phyloP scores from a whole-genome alignment of 1,140 invertebrate genomes.

The Pogonognathellus flavescens region DNA sequence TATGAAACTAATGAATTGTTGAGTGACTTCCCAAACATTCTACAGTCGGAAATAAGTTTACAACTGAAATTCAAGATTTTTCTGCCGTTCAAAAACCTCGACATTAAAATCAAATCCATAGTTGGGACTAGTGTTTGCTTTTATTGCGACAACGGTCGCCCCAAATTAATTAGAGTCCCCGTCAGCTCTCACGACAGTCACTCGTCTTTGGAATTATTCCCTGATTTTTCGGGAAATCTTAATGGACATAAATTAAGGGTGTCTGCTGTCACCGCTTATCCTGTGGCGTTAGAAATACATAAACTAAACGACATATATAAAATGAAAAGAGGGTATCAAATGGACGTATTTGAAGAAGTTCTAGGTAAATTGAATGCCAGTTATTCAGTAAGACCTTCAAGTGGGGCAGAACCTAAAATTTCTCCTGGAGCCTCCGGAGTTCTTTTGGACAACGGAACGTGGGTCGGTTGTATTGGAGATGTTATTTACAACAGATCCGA shows the following conservation, averaged over 20 bases:
- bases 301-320: neutral
- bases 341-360: neutral
- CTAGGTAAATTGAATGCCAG: neutral
- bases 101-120: neutral
- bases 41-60: neutral
- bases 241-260: neutral
- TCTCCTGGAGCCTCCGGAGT: neutral
- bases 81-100: neutral
- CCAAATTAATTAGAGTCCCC: neutral
- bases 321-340: neutral
- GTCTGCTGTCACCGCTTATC: neutral
- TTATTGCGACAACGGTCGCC: neutral
- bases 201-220: neutral
- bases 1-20: too few relatives aligned
- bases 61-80: neutral
- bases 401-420: neutral
- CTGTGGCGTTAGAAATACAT: neutral
- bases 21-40: neutral
- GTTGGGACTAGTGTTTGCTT: neutral
- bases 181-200: neutral
- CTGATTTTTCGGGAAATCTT: neutral
- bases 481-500: neutral
- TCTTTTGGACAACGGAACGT: neutral
- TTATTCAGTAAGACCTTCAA: neutral
- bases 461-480: slow-evolving; percentile 8